Conservation (phyloP, 2,113 vertebrate genomes). For the Noturus placidus region DNA sequence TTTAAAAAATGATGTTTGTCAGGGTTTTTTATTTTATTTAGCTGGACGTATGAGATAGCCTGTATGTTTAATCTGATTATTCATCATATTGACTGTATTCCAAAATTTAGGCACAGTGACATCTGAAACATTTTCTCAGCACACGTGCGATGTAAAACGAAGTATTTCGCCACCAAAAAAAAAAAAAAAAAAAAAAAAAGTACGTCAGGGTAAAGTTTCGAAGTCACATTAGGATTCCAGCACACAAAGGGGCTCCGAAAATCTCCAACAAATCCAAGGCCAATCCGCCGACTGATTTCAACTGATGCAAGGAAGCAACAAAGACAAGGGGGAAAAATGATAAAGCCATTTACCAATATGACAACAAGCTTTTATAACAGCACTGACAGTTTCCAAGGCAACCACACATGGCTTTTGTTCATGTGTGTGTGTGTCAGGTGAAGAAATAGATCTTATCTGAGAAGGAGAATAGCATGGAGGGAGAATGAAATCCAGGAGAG, state of each 20-base stretch:
- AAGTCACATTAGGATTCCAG: not conserved
- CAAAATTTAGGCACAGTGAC: not conserved
- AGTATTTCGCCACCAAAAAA: too few species aligned
- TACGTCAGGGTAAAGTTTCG: not conserved
- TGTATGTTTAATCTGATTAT: not conserved
- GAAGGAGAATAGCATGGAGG: constrained; percentile 2
- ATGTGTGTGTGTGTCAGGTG: constrained; percentile 37
- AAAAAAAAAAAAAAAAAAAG: not conserved
- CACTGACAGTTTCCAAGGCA: constrained; percentile 61
- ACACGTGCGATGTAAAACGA: not conserved
- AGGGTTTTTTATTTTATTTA: not conserved
- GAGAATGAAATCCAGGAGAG: constrained; percentile 45
- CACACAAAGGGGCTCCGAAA: constrained; percentile 14
- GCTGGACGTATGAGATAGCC: not conserved
- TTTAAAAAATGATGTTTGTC: not conserved
- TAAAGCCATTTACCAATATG: constrained; percentile 45
- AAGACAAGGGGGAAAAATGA: not conserved
- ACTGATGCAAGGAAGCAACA: constrained; percentile 25
- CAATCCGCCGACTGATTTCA: constrained; percentile 30
- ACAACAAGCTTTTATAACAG: constrained; percentile 44
- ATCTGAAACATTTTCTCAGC: not conserved
- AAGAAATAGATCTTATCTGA: constrained; percentile 55
- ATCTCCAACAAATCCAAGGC: constrained; percentile 11
- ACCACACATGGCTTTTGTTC: constrained; percentile 49
- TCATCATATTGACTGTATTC: not conserved